Evolutionary conservation across 2,113 vertebrate genomes (phyloP).

Genomic region (Todiramphus saurophagus): DNA sequence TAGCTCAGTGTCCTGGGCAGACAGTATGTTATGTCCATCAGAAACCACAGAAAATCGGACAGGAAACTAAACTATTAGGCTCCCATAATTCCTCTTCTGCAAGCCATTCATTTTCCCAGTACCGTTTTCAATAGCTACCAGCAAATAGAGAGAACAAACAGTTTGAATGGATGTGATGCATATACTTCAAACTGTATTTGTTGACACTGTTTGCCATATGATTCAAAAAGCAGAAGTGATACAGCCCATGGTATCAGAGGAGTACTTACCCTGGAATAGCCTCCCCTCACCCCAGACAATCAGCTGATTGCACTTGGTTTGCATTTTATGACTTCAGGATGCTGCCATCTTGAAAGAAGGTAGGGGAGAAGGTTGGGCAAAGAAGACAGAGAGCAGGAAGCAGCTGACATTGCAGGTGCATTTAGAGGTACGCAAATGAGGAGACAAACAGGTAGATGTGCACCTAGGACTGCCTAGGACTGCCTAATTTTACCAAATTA

Average conservation of each 20-base stretch:
- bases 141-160: not conserved
- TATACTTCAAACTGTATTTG: not conserved
- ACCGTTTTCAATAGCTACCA: not conserved
- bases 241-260: not conserved
- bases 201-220: not conserved
- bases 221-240: not conserved
- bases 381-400: not conserved
- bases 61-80: not conserved
- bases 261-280: not conserved
- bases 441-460: not conserved
- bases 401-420: not conserved
- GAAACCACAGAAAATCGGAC: not conserved
- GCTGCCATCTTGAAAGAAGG: not conserved
- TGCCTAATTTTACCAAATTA: not conserved
- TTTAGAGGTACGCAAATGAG: not conserved
- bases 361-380: not conserved
- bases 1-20: not conserved
- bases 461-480: not conserved
- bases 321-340: not conserved
- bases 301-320: not conserved
- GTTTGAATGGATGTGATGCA: not conserved
- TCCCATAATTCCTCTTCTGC: not conserved
- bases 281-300: not conserved
- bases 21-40: no score
- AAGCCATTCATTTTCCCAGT: not conserved